Evolutionary conservation across 2,797 vertebrate species (phyloP).

Genomic region (Hylomyscus alleni): DNA sequence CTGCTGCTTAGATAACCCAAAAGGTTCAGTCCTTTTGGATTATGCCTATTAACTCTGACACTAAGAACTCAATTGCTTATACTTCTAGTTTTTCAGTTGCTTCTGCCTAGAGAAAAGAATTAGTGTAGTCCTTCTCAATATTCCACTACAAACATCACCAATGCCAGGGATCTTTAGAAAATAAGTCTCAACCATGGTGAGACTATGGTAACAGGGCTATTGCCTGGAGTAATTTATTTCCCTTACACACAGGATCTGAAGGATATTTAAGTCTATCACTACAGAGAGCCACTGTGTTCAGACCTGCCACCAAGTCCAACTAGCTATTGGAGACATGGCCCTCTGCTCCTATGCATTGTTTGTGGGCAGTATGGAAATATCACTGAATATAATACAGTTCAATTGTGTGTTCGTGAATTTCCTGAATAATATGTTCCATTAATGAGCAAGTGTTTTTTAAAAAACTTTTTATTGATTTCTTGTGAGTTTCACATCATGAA

Average conservation of each 20-base stretch:
- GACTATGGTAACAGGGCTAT: background rate
- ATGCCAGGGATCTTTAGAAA: background rate
- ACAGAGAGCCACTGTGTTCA: background rate
- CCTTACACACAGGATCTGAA: background rate
- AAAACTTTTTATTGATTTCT: background rate
- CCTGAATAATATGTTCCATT: background rate
- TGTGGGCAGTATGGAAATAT: background rate
- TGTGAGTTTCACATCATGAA: background rate
- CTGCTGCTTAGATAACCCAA: background rate
- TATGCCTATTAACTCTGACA: background rate
- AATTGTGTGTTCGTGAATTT: background rate
- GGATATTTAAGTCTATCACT: background rate
- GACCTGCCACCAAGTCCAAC: background rate
- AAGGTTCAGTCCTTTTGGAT: background rate
- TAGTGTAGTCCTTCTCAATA: background rate
- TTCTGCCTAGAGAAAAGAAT: background rate
- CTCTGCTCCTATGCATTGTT: too few relatives aligned
- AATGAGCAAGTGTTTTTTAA: too few relatives aligned
- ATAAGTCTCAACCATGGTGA: background rate
- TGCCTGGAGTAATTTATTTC: background rate
- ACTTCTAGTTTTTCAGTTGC: background rate
- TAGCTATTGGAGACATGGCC: background rate
- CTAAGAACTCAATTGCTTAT: background rate
- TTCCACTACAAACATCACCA: background rate
- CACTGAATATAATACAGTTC: background rate